Evolutionary conservation across 2,113 vertebrate genomes (phyloP).

Genomic region (Cromileptes altivelis): DNA sequence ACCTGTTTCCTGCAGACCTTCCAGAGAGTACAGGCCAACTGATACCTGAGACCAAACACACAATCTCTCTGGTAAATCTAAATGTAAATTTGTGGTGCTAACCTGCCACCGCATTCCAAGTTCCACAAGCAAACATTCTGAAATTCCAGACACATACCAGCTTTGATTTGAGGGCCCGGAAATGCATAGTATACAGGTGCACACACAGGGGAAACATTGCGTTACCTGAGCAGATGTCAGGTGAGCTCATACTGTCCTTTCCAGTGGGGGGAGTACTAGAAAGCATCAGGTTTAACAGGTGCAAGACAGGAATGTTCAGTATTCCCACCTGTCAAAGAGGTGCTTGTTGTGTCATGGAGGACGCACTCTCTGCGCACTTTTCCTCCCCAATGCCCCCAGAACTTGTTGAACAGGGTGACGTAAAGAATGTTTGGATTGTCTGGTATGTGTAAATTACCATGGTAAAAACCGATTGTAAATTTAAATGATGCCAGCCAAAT

Average conservation of each 20-base stretch:
- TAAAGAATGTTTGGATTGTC: not conserved
- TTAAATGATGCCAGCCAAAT: not conserved
- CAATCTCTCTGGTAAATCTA: not conserved
- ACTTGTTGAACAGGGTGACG: slow-evolving; percentile 2
- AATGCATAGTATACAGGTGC: not conserved
- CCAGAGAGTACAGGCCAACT: slow-evolving; percentile 21
- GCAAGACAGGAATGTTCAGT: slow-evolving; percentile 12
- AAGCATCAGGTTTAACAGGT: slow-evolving; percentile 11
- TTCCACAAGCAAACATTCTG: not conserved
- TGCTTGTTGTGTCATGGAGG: not conserved
- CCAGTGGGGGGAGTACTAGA: not conserved
- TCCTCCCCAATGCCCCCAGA: not conserved
- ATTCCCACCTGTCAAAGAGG: slow-evolving; percentile 17
- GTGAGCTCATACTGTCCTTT: not conserved
- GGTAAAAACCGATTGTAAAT: not conserved
- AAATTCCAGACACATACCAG: slow-evolving; percentile 5
- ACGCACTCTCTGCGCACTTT: not conserved
- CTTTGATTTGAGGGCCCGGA: not conserved
- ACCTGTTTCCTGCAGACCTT: slow-evolving; percentile 49
- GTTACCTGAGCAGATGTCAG: not conserved
- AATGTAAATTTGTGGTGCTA: not conserved
- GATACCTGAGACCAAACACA: slow-evolving; percentile 49
- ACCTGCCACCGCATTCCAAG: slow-evolving; percentile 8
- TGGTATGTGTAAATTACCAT: not conserved
- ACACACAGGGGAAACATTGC: not conserved